Evolutionary conservation across 2,888 invertebrate genomes (phyloP).

Genomic region (Diaphora mendica): DNA sequence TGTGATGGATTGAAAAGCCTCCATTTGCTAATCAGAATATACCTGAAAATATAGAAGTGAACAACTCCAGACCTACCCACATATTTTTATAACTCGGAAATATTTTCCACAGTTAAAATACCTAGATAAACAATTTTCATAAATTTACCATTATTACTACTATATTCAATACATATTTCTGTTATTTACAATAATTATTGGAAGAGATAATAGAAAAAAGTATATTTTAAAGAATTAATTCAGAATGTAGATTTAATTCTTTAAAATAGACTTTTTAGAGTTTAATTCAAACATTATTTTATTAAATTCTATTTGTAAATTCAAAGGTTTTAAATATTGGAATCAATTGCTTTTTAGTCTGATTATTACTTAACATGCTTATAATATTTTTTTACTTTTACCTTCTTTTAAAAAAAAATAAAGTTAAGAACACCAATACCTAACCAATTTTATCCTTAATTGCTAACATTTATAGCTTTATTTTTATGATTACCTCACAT

Average conservation of each 20-base stretch:
- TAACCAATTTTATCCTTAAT: background rate
- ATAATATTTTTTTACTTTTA: background rate
- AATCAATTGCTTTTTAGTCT: background rate
- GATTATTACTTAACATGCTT: background rate
- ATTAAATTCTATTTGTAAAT: background rate
- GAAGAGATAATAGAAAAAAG: background rate
- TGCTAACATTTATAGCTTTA: background rate
- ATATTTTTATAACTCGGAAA: background rate
- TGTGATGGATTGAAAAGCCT: background rate
- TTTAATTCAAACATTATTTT: no score
- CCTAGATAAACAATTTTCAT: background rate
- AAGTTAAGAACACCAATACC: background rate
- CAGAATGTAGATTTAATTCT: no score
- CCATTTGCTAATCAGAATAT: background rate
- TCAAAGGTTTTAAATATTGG: background rate
- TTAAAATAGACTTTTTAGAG: no score
- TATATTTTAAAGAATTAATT: background rate
- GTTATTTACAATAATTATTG: background rate
- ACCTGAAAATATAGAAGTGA: background rate
- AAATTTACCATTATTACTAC: no score
- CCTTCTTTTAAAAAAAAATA: background rate
- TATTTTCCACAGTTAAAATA: background rate
- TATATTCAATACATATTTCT: background rate
- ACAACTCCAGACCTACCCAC: background rate
- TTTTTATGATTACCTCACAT: background rate